Percentiles rank a stretch among this genome's conserved stretches.
These are phyloP conservation scores for Semaprochilodus insignis DNA, from an alignment of 2,797 vertebrate species.

Conservation along the genomic window DNA sequence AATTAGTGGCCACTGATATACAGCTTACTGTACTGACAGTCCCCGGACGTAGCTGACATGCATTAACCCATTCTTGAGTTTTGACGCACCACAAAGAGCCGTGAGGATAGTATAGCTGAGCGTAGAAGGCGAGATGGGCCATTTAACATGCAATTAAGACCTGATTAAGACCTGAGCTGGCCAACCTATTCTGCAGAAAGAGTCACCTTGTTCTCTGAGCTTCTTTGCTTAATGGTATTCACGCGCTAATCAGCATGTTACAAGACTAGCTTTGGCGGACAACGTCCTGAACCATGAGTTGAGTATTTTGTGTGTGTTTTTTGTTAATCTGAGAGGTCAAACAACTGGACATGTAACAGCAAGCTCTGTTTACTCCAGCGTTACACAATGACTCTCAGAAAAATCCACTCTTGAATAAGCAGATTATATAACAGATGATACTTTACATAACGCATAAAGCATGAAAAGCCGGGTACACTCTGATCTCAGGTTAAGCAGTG, in stretches of 20 bases:
- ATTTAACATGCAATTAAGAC: slow-evolving; percentile 74
- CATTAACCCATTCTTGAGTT: slow-evolving; percentile 28
- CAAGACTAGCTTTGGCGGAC: not conserved
- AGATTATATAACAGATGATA: not conserved
- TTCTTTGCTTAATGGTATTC: not conserved
- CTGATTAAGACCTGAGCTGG: slow-evolving; percentile 70
- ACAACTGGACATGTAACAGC: not conserved
- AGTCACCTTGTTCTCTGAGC: slow-evolving; percentile 50
- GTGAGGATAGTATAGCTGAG: slow-evolving; percentile 65
- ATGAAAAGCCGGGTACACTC: not conserved
- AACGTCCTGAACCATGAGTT: not conserved
- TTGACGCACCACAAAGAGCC: slow-evolving; percentile 38
- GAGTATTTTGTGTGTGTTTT: not conserved
- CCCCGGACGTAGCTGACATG: not conserved
- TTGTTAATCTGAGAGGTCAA: not conserved
- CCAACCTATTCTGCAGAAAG: slow-evolving; percentile 45
- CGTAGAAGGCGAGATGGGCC: slow-evolving; percentile 68
- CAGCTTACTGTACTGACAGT: not conserved
- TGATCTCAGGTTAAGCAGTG: not conserved
- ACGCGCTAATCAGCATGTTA: not conserved
- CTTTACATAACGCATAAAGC: not conserved
- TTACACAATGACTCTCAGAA: not conserved
- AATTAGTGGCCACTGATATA: not conserved
- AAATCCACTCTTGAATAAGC: not conserved
- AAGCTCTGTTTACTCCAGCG: not conserved